Conservation (phyloP, 2,797 vertebrate species). For the Denticeps clupeoides region DNA sequence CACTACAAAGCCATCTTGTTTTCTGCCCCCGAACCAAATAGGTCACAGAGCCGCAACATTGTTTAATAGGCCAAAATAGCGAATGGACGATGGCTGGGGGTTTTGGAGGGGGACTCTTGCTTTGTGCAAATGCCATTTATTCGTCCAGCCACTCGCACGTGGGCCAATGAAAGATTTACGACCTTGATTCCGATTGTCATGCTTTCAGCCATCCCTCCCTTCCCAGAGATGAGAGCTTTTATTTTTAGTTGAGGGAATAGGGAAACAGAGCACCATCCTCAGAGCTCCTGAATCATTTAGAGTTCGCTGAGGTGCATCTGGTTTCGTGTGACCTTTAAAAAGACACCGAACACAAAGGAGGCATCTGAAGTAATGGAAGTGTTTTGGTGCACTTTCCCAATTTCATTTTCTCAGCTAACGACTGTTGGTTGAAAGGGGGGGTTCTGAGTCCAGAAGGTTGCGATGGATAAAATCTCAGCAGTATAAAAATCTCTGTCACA, state of each 20-base stretch:
- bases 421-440: no score
- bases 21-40: no score
- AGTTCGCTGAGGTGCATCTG: not conserved
- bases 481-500: no score
- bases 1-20: no score
- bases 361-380: no score
- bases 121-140: not conserved
- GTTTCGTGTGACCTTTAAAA: constrained; percentile 24
- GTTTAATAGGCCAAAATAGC: no score
- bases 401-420: no score
- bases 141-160: not conserved
- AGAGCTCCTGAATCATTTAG: constrained; percentile 24
- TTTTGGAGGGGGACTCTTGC: not conserved
- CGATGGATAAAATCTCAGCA: no score
- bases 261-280: constrained; percentile 1
- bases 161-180: constrained; percentile 10
- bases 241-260: constrained; percentile 38
- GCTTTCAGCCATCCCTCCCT: constrained; percentile 23
- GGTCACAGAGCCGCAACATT: no score
- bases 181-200: constrained; percentile 1
- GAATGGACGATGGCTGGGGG: no score
- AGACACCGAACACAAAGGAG: constrained; percentile 10
- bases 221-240: constrained; percentile 43
- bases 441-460: no score
- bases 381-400: no score